Evolutionary conservation across 2,113 vertebrate species (phyloP), one percentile per base, ranked within the genome.

Genomic region (Hippocampus comes): DNA sequence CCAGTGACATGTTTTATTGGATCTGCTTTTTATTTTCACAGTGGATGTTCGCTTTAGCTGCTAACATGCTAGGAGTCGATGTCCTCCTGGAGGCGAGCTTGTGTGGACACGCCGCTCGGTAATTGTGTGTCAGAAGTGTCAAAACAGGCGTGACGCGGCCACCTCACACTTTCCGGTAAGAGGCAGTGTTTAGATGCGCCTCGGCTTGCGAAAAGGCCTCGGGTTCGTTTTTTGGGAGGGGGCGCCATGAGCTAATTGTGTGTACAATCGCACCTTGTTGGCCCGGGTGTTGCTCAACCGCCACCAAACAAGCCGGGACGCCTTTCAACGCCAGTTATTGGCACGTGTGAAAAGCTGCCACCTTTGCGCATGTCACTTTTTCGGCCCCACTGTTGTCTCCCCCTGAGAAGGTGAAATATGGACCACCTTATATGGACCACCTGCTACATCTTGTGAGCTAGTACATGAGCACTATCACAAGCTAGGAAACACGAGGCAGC

Each of bases 291-390:
- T 65, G 82, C 81, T 83, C 81, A 78, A 81, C 4, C 83, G 88
- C 86, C 61, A 78, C 7, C 81, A 87, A 90, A 90, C 88, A 90
- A 89, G 88, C 87, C 64, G 79, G 91, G 92, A 94, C 93, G 92
- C 94, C 95, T 92, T 95, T 99, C 95, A 96, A 94, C 93, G 93
- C 79, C 94, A 94, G 95, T 65, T 95, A 97, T 97, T 96, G 95
- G 93, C 94, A 95, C 94, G 95, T 95, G 95, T 95, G 96, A 97
- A 97, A 96, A 96, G 92, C 92, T 90, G 82, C 95, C 94, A 95
- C 94, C 95, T 95, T 95, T 94, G 86, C 92, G 92, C 93, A 93
- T 94, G 94, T 96, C 94, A 94, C 84, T 91, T 89, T 87, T 71
- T 59, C 23, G 25, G 77, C 85, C 80, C 81, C 81, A 68, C 82